Evolutionary conservation across 2,797 vertebrate species (phyloP).

Genomic region (Corythornis leucogaster): DNA sequence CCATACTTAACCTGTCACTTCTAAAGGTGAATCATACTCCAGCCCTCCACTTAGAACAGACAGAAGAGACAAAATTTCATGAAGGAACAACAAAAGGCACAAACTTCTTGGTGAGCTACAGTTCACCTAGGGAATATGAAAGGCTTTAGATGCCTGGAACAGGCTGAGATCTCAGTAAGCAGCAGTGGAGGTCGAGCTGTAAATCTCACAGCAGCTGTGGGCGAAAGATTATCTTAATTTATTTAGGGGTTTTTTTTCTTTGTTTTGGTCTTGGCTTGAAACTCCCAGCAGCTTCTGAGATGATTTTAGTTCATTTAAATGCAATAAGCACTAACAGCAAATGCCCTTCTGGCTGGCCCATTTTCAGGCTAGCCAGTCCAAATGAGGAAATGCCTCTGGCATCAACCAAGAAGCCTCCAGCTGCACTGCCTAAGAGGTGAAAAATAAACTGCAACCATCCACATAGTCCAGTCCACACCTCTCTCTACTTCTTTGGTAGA

Average conservation of each 20-base stretch:
- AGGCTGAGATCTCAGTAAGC: neutral
- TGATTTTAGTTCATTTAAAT: constrained; percentile 72
- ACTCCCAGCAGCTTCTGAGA: constrained; percentile 67
- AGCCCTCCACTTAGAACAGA: neutral
- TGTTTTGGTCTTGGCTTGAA: constrained; percentile 37
- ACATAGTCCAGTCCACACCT: neutral
- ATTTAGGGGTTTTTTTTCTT: neutral
- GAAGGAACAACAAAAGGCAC: neutral
- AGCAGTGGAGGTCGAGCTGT: neutral
- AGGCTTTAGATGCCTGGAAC: neutral
- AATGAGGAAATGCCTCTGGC: constrained; percentile 69
- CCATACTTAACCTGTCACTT: neutral
- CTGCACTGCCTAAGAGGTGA: constrained; percentile 62
- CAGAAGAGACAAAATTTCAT: neutral
- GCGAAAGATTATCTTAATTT: constrained; percentile 55
- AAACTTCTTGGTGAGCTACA: neutral
- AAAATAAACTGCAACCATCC: constrained; percentile 35
- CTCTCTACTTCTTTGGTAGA: neutral
- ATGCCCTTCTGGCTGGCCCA: constrained; percentile 67
- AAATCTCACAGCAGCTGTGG: constrained; percentile 52
- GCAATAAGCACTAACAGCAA: constrained; percentile 66
- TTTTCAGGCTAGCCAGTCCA: constrained; percentile 61
- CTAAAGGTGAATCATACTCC: neutral
- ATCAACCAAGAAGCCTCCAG: constrained; percentile 57
- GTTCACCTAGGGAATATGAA: neutral